Conservation (phyloP, 2,888 invertebrate genomes). For the Orthonychiurus folsomi region DNA sequence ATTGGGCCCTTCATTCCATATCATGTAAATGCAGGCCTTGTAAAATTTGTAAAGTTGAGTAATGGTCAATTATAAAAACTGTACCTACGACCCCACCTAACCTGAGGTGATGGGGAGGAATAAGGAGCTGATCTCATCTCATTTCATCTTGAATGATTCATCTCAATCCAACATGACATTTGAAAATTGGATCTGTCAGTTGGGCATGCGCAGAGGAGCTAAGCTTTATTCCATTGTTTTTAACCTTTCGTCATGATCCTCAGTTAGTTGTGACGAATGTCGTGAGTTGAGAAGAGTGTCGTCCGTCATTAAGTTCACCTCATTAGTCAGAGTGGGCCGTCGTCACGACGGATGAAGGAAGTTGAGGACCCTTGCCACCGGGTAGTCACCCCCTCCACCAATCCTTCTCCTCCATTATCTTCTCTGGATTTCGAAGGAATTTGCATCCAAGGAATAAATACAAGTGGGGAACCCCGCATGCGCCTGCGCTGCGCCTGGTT, state of each 20-base stretch:
- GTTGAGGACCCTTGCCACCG: background rate
- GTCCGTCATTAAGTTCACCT: conserved; percentile 4
- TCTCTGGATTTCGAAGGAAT: background rate
- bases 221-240: too few relatives aligned
- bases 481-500: too few relatives aligned
- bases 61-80: too few relatives aligned
- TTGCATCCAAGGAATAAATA: background rate
- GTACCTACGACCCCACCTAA: too few relatives aligned
- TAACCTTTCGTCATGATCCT: background rate
- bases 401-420: background rate
- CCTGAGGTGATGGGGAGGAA: too few relatives aligned
- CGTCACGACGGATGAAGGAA: background rate
- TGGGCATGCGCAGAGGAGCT: background rate
- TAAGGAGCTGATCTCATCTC: too few relatives aligned
- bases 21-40: too few relatives aligned
- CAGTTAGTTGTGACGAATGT: background rate
- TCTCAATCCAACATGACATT: background rate
- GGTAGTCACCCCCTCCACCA: background rate
- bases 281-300: background rate
- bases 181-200: background rate
- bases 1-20: too few relatives aligned
- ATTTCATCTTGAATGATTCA: too few relatives aligned
- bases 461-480: too few relatives aligned
- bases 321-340: conserved; percentile 10
- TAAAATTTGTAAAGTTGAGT: too few relatives aligned